Percentiles rank a stretch among this genome's conserved stretches.
Evolutionary conservation across 2,113 vertebrate species (phyloP).

Genomic region (Chlamydotis undulata): DNA sequence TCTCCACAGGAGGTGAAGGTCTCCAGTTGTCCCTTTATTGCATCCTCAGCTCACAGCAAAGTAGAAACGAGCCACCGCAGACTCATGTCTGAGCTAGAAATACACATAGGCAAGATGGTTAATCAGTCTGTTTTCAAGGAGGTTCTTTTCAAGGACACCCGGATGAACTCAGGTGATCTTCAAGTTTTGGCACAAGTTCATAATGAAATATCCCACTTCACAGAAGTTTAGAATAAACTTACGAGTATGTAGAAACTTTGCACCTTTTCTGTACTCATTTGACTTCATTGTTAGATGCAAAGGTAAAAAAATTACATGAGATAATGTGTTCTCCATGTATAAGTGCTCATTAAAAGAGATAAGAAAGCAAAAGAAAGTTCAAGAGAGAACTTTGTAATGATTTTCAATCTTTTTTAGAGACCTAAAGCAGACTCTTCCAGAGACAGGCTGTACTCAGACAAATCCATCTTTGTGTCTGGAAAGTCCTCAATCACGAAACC

Average conservation of each 20-base stretch:
- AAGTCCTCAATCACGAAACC: background rate
- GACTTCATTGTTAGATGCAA: background rate
- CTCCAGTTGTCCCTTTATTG: background rate
- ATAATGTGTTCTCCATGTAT: background rate
- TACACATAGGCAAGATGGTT: background rate
- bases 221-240: background rate
- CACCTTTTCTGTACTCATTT: background rate
- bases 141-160: background rate
- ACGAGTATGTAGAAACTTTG: background rate
- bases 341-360: constrained; percentile 15
- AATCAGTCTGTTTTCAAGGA: background rate
- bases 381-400: constrained; percentile 18
- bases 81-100: background rate
- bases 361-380: background rate
- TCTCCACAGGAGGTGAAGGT: background rate
- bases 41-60: background rate
- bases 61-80: background rate
- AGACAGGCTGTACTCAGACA: background rate
- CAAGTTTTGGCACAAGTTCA: background rate
- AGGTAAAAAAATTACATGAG: background rate
- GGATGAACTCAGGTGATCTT: background rate
- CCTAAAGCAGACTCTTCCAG: background rate
- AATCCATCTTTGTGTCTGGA: constrained; percentile 6
- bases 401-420: background rate
- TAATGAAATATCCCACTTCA: background rate